Evolutionary conservation across 2,888 invertebrate species (phyloP), one percentile per base, ranked within the genome.

Genomic region (Epistrophe grossulariae): DNA sequence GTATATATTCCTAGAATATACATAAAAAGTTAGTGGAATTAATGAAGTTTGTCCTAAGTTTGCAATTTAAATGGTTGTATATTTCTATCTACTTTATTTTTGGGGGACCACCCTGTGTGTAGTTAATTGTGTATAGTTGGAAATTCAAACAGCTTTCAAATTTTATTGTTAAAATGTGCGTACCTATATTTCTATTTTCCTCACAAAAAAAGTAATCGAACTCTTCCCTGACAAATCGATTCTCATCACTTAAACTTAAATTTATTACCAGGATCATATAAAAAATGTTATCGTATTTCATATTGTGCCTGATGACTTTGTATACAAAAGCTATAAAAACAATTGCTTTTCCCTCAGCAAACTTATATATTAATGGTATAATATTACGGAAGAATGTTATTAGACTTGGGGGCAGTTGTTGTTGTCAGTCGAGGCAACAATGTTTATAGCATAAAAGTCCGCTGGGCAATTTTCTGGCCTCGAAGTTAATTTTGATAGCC

Each of bases 181-280:
- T 31, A 31, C 6, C 31, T 4, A 24, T 31, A 31, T 0, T 5
- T 28, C 31, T 31, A 31, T 31, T 31, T 19, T 50, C 13, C 52
- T 31, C 7, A 24, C 24, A 24, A 1, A 0, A 52, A 31, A 55
- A 55, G 55, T 8, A 55, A 55, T 55, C 55, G 28, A 55, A 55
- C n/a, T 55, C 50, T 4, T 2, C 8, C 0, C n/a, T n/a, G n/a
- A 24, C 5, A 35, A 10, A 60, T 60, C 60, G 60, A 62, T 62
- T 8, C 9, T 43, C 24, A 62, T 62, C 62, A 62, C 40, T 62
- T 62, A 62, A 43, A 43, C 40, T 62, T 62, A 24, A 62, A 62
- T 62, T 62, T 62, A 62, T 43, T 40, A 43, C 62, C 59, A 57
- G 19, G 19, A 60, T 60, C 38, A 60, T 15, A 60, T 60, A 40